These are phyloP conservation scores for Sebastes jordani DNA, from an alignment of 2,797 vertebrate species.

Conservation along the genomic window DNA sequence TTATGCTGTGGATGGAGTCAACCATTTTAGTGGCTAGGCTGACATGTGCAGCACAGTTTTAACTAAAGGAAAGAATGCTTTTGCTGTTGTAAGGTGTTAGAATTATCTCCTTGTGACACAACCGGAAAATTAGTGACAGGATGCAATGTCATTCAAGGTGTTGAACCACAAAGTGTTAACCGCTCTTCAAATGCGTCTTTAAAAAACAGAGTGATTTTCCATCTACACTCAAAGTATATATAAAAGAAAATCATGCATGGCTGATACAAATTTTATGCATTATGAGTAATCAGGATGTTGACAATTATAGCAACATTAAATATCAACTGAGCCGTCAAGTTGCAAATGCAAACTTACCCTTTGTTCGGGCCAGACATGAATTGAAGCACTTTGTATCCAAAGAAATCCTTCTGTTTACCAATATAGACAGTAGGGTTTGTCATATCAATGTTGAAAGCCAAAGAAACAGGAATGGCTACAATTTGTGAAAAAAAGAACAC, in stretches of 20 bases:
- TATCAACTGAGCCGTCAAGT: neutral
- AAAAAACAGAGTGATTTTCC: rapidly evolving
- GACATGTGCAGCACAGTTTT: neutral
- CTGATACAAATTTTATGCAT: neutral
- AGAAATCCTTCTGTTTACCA: constrained; percentile 58
- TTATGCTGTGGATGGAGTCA: constrained; percentile 65
- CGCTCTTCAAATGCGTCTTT: neutral
- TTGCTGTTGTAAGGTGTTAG: neutral
- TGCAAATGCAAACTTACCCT: constrained; percentile 51
- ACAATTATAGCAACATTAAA: neutral
- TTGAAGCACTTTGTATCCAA: constrained; percentile 76
- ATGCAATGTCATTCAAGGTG: neutral
- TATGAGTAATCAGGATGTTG: neutral
- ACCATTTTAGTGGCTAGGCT: neutral
- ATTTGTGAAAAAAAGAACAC: neutral
- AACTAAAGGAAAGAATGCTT: neutral
- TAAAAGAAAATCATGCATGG: neutral
- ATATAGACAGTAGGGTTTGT: neutral
- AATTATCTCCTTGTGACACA: neutral
- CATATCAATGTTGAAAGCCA: constrained; percentile 69
- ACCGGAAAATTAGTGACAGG: neutral
- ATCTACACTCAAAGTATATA: neutral
- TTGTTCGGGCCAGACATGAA: constrained; percentile 40
- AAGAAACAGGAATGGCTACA: constrained; percentile 35
- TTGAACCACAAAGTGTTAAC: neutral